A percentile compares a stretch with the other conserved stretches of the same genome.
phyloP scores from a whole-genome alignment of 64 coral and sea anemone genomes.

The Dendronephthya gigantea region DNA sequence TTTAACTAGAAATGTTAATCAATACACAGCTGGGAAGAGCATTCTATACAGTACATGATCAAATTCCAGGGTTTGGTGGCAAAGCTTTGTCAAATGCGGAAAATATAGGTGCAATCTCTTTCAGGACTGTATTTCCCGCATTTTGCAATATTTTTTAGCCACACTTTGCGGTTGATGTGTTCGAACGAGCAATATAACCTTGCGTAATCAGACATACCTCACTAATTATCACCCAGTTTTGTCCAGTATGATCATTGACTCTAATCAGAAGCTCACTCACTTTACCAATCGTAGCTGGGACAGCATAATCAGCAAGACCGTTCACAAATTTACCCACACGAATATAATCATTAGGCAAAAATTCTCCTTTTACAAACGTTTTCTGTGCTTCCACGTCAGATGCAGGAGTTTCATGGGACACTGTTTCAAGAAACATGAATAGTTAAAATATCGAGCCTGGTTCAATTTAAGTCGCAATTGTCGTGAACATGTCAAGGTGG shows the following conservation, averaged over 20 bases:
- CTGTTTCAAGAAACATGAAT: not conserved
- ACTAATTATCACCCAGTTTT: slow-evolving; percentile 90
- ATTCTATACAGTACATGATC: no score
- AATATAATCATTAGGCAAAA: slow-evolving; percentile 40
- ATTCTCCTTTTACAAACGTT: slow-evolving; percentile 57
- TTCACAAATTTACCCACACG: slow-evolving; percentile 49
- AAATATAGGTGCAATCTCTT: no score
- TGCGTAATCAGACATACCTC: slow-evolving; percentile 60
- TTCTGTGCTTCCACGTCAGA: slow-evolving; percentile 72
- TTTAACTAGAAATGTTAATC: no score
- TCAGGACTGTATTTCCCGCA: no score
- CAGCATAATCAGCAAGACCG: slow-evolving; percentile 55
- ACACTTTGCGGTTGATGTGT: no score
- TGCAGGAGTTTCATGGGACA: slow-evolving; percentile 21
- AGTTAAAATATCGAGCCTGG: not conserved
- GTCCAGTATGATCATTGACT: slow-evolving; percentile 51
- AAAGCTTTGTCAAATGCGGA: no score
- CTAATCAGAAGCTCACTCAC: slow-evolving; percentile 72
- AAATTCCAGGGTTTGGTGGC: no score
- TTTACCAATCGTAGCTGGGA: slow-evolving; percentile 52
- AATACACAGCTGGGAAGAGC: no score
- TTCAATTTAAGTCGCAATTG: no score
- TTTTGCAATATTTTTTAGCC: no score
- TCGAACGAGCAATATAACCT: no score
- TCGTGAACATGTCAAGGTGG: no score